A percentile compares a stretch with the other conserved stretches of the same genome.
Conservation (phyloP, 2,888 invertebrate species). For the Eurytoma californica region DNA sequence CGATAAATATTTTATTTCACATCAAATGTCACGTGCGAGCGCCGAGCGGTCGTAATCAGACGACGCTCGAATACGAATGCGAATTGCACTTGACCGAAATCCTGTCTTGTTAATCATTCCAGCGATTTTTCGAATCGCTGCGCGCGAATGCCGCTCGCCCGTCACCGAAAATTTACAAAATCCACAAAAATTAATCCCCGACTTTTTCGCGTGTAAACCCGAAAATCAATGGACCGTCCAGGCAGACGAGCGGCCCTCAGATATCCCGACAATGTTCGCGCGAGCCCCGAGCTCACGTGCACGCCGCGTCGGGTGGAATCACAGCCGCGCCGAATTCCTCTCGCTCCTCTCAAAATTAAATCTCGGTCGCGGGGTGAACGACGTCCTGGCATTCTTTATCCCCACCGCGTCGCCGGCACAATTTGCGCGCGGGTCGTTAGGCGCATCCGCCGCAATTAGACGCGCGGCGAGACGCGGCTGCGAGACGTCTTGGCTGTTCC, state of each 20-base stretch:
- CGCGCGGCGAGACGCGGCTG: background rate
- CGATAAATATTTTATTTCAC: background rate
- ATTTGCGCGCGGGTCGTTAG: slow-evolving; percentile 37
- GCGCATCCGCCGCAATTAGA: slow-evolving; percentile 46
- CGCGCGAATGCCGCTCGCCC: too few relatives aligned
- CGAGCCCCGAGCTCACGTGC: too few relatives aligned
- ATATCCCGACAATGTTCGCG: too few relatives aligned
- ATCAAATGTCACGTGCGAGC: background rate
- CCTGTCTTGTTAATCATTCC: too few relatives aligned
- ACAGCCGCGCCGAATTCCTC: background rate
- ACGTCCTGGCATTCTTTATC: background rate
- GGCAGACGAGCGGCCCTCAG: too few relatives aligned
- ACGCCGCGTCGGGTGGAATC: too few relatives aligned
- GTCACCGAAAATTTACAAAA: background rate
- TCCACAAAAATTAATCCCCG: slow-evolving; percentile 39
- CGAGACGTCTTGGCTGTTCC: background rate
- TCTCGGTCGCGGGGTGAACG: background rate
- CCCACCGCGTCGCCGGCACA: background rate
- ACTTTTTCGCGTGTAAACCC: background rate
- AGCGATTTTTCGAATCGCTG: too few relatives aligned
- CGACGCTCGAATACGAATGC: too few relatives aligned
- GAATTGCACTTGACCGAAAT: too few relatives aligned
- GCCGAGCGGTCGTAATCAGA: too few relatives aligned
- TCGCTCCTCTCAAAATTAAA: background rate
- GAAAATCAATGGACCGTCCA: too few relatives aligned